These are phyloP conservation scores for Ischnus inquisitorius DNA, from an alignment of 2,888 invertebrate genomes.

Conservation along the genomic window DNA sequence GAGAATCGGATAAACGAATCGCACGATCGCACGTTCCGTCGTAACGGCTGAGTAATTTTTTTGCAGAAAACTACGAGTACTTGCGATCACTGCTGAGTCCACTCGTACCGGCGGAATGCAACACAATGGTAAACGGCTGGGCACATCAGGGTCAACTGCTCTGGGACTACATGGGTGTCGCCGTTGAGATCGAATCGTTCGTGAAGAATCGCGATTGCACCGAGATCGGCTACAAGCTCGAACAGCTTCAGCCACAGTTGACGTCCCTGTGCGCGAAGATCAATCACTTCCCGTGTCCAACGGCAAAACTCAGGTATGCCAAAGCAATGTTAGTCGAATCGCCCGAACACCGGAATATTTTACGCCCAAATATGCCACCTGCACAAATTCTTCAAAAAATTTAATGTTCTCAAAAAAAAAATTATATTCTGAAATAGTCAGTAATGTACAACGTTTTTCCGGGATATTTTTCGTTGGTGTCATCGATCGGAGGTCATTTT, in stretches of 20 bases:
- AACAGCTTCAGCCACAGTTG: conserved; percentile 86
- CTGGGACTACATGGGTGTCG: conserved; percentile 90
- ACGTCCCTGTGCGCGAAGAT: conserved; percentile 86
- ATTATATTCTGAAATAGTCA: no score
- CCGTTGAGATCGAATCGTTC: conserved; percentile 86
- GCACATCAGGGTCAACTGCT: conserved; percentile 90
- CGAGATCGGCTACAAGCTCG: conserved; percentile 85
- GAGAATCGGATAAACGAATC: neutral
- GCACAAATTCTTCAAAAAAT: no score
- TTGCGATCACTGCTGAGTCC: conserved; percentile 88
- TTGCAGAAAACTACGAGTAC: conserved; percentile 89
- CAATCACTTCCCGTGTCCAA: conserved; percentile 85
- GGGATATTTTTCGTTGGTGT: no score
- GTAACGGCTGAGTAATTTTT: conserved; percentile 17
- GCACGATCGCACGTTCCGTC: neutral
- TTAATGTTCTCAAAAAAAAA: no score
- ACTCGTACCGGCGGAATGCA: conserved; percentile 87
- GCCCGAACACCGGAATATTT: neutral
- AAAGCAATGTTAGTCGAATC: no score
- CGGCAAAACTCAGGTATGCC: conserved; percentile 86
- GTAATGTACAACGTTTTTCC: no score
- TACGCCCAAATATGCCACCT: no score
- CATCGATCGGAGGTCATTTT: no score
- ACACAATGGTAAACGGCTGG: conserved; percentile 90
- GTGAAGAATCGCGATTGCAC: conserved; percentile 77